Base-by-base conservation (phyloP, 2,113 vertebrate genomes). In the Actinemys pallida region DNA sequence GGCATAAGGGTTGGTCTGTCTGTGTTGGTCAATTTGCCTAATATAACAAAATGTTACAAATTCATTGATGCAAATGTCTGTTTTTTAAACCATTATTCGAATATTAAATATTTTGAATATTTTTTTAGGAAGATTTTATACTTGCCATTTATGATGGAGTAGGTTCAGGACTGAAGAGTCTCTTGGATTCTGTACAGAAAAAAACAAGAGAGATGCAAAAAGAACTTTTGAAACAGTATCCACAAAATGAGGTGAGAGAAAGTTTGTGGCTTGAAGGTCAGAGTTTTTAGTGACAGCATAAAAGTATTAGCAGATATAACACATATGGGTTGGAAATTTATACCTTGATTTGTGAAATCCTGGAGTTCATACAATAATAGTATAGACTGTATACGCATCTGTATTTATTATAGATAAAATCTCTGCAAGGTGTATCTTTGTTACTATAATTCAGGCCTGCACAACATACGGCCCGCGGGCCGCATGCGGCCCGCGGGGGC, bases 201-300 rank as follows among this genome's bases (percentile, higher is more conserved):
- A 97, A 98, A 93, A 93, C 98, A 80, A 96, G 94, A 88, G 97
- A 92, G 24, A 98, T 99, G 93, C 97, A 98, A 79, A 97, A 96
- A 81, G 97, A 98, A 20, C 97, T 99, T 62, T 84, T 96, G 86
- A 96, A 98, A 83, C 96, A 94, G n/a, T 47, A 86, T 86, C 96
- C 98, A 76, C 98, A 95, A 79, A 97, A 97, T 90, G 97, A 99
- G 97, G 99, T 99, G 94, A 98, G 97, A 29, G 27, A 76, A 39
- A 35, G 86, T 92, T 19, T 57, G 3, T 1, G 50, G 31, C 31
- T 8, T 5, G 9, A 83, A 45, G 8, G 81, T 53, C 1, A 2
- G 3, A 11, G 25, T 24, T 19, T 84, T 29, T 25, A 72, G 65
- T 39, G 65, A 45, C 45, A 45, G 45, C 45, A 45, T 45, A 45